Evolutionary conservation across 2,888 invertebrate genomes (phyloP).

Genomic region (Heterodera filipjevi): DNA sequence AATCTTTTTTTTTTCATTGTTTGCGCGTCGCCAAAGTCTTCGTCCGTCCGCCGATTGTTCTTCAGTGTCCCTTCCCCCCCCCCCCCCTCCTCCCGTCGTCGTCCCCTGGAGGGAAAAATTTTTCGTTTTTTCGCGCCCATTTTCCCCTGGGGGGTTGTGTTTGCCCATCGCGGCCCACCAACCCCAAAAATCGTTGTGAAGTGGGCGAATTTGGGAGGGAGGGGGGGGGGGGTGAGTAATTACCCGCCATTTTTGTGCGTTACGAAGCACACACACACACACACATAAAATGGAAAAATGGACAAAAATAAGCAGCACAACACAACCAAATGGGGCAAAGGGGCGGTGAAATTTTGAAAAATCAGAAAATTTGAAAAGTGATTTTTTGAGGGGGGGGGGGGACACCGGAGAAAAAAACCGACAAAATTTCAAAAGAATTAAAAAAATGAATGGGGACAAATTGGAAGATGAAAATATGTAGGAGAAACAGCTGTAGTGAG

Average conservation of each 20-base stretch:
- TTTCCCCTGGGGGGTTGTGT: constrained; percentile 7
- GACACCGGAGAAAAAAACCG: no score
- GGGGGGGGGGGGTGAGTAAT: constrained; percentile 4
- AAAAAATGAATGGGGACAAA: no score
- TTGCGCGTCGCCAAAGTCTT: no score
- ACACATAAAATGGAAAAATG: neutral
- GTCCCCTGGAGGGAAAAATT: neutral
- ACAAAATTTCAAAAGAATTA: no score
- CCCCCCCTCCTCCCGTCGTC: neutral
- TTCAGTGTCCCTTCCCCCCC: neutral
- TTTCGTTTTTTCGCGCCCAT: neutral
- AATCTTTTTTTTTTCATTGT: no score
- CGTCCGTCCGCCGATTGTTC: neutral
- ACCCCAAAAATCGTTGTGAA: neutral
- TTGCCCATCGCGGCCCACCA: neutral
- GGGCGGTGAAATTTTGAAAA: neutral
- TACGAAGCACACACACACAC: neutral
- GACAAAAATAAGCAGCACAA: neutral
- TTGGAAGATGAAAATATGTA: no score
- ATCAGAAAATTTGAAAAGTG: neutral
- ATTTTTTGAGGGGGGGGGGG: no score
- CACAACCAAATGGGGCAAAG: neutral
- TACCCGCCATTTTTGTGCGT: constrained; percentile 13
- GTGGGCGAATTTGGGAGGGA: neutral
- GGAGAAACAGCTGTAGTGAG: no score